A percentile compares a stretch with the other conserved stretches of the same genome.
Evolutionary conservation across 2,888 invertebrate genomes (phyloP).

Genomic region (Vesta saturnalis): DNA sequence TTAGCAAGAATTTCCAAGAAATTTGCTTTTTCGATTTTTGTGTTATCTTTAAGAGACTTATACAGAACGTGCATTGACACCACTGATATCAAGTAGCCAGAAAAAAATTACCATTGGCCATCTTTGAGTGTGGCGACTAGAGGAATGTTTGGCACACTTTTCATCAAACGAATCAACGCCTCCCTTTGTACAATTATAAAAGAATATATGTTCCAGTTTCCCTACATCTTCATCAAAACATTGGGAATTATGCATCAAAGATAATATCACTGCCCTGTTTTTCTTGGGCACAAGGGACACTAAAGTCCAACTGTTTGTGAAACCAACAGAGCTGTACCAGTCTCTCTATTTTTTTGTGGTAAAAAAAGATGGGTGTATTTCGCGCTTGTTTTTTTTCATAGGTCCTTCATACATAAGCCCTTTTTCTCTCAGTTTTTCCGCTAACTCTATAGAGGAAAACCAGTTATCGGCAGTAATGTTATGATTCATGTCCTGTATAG

Average conservation of each 20-base stretch:
- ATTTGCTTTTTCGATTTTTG: not conserved
- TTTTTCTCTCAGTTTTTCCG: not conserved
- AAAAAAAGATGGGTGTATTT: not conserved
- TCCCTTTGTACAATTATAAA: not conserved
- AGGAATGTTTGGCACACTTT: not conserved
- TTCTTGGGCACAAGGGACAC: not conserved
- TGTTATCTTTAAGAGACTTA: slow-evolving; percentile 2
- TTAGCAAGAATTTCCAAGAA: not conserved
- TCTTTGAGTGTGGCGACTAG: not conserved
- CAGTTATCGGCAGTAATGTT: slow-evolving; percentile 10
- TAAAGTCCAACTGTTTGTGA: not conserved
- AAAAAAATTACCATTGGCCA: slow-evolving; percentile 22
- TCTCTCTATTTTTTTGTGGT: not conserved
- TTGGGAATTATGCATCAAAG: not conserved
- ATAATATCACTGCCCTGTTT: not conserved
- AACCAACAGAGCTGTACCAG: not conserved
- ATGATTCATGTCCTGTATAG: not conserved
- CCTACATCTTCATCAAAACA: not conserved
- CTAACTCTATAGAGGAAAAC: not conserved
- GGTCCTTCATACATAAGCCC: not conserved
- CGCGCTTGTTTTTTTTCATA: not conserved
- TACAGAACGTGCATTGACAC: slow-evolving; percentile 20
- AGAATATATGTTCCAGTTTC: not conserved
- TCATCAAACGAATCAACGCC: not conserved
- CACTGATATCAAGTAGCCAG: slow-evolving; percentile 18